Evolutionary conservation across 2,113 vertebrate genomes (phyloP), one percentile per base, ranked within the genome.

Genomic region (Poicephalus meyeri): DNA sequence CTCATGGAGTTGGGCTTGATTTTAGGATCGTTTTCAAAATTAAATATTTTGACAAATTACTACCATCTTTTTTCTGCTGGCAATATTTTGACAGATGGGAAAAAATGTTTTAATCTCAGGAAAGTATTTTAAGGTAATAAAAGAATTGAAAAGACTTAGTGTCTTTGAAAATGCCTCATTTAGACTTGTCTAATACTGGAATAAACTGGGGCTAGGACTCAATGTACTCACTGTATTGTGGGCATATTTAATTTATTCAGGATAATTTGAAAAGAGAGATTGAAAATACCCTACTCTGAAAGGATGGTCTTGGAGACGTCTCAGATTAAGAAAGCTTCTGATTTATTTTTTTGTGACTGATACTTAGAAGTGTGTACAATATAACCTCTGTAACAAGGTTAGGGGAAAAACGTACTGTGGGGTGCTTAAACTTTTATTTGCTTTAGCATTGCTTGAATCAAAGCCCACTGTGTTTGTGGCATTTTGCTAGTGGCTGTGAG

Each of bases 1-100:
- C 96, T 97, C 64, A 93, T 96, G 85, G 87, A 98, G 93, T 44
- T 97, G 78, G 90, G 80, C 91, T 97, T 95, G 96, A 97, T 98
- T 97, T 97, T 97, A 91, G 97, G 90, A 96, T 95, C 8, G 25
- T 69, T 77, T 97, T 93, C 97, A 80, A 95, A 97, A 98, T 97
- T 97, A 98, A 98, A 97, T 98, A 97, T 98, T 98, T 97, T 98
- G 98, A 98, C 97, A 97, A 97, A 97, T 97, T 97, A 95, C 93
- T 96, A 96, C 94, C 89, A 96, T 94, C 82, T 97, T 98, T 97
- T 96, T 98, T 97, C 95, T 98, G 95, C 95, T 98, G 94, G 94
- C 96, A 98, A 91, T 98, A 98, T 97, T 98, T 98, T 98, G 97
- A 98, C 97, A 98, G 97, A 97, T 97, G 94, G 95, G 80, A 97